Evolutionary conservation across 2,113 vertebrate species (phyloP).

Genomic region (Eudyptes chrysolophus): DNA sequence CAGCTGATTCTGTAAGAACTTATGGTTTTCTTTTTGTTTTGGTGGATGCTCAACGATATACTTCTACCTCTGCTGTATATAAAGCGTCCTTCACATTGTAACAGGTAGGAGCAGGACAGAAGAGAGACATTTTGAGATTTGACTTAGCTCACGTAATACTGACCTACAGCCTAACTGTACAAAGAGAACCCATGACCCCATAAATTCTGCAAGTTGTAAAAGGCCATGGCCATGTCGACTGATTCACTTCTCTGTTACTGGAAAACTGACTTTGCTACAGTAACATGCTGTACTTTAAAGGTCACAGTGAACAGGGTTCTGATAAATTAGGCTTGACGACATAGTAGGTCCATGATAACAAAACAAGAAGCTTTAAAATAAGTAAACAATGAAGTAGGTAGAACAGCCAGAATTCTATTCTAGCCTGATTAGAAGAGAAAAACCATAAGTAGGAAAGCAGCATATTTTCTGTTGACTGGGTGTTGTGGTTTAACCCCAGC

Average conservation of each 20-base stretch:
- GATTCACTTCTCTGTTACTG: conserved; percentile 59
- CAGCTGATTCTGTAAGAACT: not conserved
- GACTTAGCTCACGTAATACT: conserved; percentile 8
- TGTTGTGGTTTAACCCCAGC: too few species aligned
- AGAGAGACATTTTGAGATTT: not conserved
- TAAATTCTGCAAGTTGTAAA: conserved; percentile 51
- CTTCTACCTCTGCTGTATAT: not conserved
- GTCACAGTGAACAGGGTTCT: conserved; percentile 59
- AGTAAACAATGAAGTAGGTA: conserved; percentile 34
- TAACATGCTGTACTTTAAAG: conserved; percentile 69
- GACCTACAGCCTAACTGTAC: conserved; percentile 2
- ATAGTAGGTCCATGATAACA: conserved; percentile 48
- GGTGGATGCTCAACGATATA: not conserved
- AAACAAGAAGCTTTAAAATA: conserved; percentile 63
- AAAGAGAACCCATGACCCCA: not conserved
- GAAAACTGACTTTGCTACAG: conserved; percentile 48
- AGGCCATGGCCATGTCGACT: conserved; percentile 51
- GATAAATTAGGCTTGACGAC: conserved; percentile 72
- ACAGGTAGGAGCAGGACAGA: not conserved
- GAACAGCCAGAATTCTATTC: not conserved
- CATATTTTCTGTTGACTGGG: not conserved
- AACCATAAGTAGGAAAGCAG: not conserved
- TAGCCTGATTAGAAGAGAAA: not conserved
- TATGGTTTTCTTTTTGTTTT: not conserved
- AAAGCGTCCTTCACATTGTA: not conserved